Evolutionary conservation across 2,888 invertebrate genomes (phyloP).

Genomic region (Chaetoderma sp.): DNA sequence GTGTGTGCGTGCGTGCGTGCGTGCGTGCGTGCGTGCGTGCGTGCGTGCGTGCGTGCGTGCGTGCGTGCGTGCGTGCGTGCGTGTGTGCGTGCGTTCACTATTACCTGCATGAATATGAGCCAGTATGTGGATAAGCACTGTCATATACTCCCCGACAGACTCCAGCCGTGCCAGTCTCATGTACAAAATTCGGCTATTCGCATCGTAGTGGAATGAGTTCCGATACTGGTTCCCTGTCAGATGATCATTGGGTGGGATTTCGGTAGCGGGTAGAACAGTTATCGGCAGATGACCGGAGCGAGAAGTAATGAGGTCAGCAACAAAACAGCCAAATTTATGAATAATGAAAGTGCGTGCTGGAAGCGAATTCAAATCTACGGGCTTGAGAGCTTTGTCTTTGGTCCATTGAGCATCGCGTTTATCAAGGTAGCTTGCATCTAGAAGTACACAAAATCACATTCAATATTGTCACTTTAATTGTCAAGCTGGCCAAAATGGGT

Average conservation of each 20-base stretch:
- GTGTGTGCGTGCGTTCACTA: too few relatives aligned
- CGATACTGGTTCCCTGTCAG: slow-evolving; percentile 60
- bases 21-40: too few relatives aligned
- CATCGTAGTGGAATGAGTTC: slow-evolving; percentile 66
- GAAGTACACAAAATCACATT: background rate
- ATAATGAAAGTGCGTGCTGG: slow-evolving; percentile 61
- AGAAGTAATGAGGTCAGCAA: slow-evolving; percentile 54
- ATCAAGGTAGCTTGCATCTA: slow-evolving; percentile 60
- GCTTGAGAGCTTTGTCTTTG: slow-evolving; percentile 55
- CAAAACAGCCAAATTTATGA: slow-evolving; percentile 66
- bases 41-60: too few relatives aligned
- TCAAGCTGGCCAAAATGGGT: too few relatives aligned
- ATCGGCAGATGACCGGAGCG: slow-evolving; percentile 62
- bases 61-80: too few relatives aligned
- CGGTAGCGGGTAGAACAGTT: slow-evolving; percentile 63
- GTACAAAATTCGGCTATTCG: slow-evolving; percentile 63
- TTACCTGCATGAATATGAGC: slow-evolving; percentile 65
- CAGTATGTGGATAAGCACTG: slow-evolving; percentile 61
- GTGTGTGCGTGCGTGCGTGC: too few relatives aligned
- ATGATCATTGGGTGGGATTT: slow-evolving; percentile 60
- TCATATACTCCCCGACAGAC: slow-evolving; percentile 63
- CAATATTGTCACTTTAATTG: too few relatives aligned
- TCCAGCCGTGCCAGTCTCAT: slow-evolving; percentile 58
- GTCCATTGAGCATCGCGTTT: slow-evolving; percentile 58
- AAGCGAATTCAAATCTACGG: slow-evolving; percentile 63